A percentile compares a stretch with the other conserved stretches of the same genome.
These are phyloP conservation scores for Numenius arquata DNA, from an alignment of 2,113 vertebrate species.

Conservation along the genomic window DNA sequence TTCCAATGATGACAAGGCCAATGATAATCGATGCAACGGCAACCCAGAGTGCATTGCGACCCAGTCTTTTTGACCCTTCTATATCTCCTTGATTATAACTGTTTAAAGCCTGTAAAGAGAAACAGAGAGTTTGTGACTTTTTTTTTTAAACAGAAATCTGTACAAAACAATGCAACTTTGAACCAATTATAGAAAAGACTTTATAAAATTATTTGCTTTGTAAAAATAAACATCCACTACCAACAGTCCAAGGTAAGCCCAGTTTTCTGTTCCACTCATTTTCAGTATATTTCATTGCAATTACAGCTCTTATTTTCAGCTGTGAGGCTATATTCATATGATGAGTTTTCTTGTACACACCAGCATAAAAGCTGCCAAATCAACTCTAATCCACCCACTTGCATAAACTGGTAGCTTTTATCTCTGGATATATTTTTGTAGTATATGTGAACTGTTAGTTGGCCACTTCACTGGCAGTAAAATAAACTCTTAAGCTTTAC, in stretches of 20 bases:
- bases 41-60: conserved; percentile 83
- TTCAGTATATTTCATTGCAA: neutral
- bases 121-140: neutral
- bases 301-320: neutral
- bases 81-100: conserved; percentile 85
- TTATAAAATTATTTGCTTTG: neutral
- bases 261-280: neutral
- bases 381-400: neutral
- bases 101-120: conserved; percentile 80
- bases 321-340: neutral
- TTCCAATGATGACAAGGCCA: conserved; percentile 78
- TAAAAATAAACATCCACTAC: neutral
- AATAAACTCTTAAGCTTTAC: neutral
- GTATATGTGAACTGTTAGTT: neutral
- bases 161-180: neutral
- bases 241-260: neutral
- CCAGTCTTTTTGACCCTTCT: conserved; percentile 81
- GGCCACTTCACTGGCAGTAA: neutral
- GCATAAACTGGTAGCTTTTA: neutral
- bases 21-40: conserved; percentile 83
- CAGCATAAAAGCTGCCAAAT: neutral
- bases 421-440: neutral
- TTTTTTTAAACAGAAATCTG: neutral
- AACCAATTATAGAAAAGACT: neutral
- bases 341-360: neutral